Evolutionary conservation across 1,140 invertebrate species (phyloP).

Genomic region (Globodera rostochiensis): DNA sequence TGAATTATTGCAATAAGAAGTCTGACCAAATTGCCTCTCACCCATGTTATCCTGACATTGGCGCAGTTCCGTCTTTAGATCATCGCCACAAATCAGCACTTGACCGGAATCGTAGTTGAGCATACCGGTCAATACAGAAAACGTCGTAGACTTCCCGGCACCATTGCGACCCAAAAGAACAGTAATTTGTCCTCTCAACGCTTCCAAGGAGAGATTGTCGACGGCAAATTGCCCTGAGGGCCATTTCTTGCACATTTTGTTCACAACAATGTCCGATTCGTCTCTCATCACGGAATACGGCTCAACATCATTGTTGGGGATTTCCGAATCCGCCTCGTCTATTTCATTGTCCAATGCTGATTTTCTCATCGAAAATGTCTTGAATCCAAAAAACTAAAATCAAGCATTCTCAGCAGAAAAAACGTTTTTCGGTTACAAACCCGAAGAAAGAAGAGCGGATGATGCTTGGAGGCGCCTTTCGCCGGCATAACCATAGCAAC

Average conservation of each 20-base stretch:
- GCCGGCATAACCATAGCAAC: constrained; percentile 47
- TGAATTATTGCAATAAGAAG: too few species aligned
- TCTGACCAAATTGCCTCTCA: background rate
- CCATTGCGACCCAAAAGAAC: constrained; percentile 53
- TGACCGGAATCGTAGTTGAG: constrained; percentile 27
- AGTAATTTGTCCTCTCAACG: constrained; percentile 52
- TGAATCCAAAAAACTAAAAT: background rate
- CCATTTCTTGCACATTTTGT: constrained; percentile 47
- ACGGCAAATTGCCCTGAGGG: constrained; percentile 32
- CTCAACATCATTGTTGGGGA: constrained; percentile 27
- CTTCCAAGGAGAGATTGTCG: constrained; percentile 45
- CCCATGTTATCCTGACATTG: constrained; percentile 42
- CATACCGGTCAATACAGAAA: constrained; percentile 51
- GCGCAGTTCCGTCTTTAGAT: constrained; percentile 33
- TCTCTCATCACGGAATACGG: constrained; percentile 31
- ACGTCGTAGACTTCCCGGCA: constrained; percentile 50
- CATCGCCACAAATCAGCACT: constrained; percentile 40
- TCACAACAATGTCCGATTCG: constrained; percentile 53
- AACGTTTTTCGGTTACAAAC: constrained; percentile 1
- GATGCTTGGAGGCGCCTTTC: constrained; percentile 38
- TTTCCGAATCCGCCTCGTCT: constrained; percentile 35
- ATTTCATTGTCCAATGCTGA: background rate
- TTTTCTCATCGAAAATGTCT: background rate
- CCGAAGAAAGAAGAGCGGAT: constrained; percentile 47
- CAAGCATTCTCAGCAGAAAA: background rate